phyloP scores from a whole-genome alignment of 2,113 vertebrate species.

The Hoplias malabaricus region DNA sequence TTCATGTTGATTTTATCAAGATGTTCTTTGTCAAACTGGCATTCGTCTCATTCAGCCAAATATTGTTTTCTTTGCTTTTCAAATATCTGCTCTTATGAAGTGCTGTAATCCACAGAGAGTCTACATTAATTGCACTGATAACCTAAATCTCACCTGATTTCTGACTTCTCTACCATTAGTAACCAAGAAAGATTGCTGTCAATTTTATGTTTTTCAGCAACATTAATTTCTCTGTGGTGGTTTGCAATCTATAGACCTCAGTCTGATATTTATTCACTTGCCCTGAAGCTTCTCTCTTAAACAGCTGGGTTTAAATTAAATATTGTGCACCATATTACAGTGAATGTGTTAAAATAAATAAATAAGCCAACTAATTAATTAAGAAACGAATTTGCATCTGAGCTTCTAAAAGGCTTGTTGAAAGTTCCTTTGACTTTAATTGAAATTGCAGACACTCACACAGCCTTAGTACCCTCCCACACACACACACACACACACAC shows the following conservation, averaged over 20 bases:
- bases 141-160: background rate
- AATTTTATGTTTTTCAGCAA: constrained; percentile 4
- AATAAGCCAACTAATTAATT: background rate
- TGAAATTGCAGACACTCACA: background rate
- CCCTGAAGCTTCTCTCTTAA: background rate
- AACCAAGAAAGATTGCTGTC: no score
- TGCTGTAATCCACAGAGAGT: background rate
- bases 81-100: background rate
- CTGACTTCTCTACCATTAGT: background rate
- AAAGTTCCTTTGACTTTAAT: background rate
- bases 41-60: background rate
- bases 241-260: background rate
- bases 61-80: background rate
- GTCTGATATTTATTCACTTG: background rate
- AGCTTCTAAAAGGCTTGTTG: constrained; percentile 25
- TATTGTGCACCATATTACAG: background rate
- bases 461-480: background rate
- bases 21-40: no score
- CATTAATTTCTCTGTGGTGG: constrained; percentile 17
- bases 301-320: background rate
- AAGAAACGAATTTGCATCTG: constrained; percentile 5
- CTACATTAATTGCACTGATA: constrained; percentile 21
- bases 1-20: no score
- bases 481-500: background rate
- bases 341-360: constrained; percentile 7